These are phyloP conservation scores for Lasaia peninsularis DNA, from an alignment of 1,140 invertebrate genomes.

Conservation along the genomic window DNA sequence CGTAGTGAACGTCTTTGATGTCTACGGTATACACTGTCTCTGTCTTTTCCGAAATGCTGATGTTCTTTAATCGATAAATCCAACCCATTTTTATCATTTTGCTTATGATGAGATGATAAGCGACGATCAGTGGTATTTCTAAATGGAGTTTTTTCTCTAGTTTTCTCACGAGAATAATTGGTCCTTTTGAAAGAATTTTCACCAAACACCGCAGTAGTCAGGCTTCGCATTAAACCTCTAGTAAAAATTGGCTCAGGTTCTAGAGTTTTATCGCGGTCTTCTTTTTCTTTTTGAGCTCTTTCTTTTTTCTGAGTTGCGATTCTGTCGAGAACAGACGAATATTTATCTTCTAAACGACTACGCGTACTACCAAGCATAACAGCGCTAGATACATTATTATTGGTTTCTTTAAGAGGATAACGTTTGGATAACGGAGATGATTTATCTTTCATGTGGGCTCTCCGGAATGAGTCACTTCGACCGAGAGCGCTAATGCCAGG, in stretches of 20 bases:
- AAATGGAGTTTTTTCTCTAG: constrained; percentile 80
- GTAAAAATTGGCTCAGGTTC: constrained; percentile 78
- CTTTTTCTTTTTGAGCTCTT: constrained; percentile 65
- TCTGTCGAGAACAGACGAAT: constrained; percentile 83
- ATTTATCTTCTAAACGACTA: constrained; percentile 86
- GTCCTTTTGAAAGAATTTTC: constrained; percentile 81
- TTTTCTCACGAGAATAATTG: constrained; percentile 57
- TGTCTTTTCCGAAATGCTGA: constrained; percentile 62
- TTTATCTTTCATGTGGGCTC: constrained; percentile 62
- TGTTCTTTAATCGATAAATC: constrained; percentile 54
- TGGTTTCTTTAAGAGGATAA: constrained; percentile 64
- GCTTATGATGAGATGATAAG: constrained; percentile 52
- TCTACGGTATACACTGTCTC: constrained; percentile 69
- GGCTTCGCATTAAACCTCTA: constrained; percentile 77
- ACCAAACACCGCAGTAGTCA: constrained; percentile 81
- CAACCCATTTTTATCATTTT: constrained; percentile 55
- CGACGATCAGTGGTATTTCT: constrained; percentile 60
- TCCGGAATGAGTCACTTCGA: constrained; percentile 64
- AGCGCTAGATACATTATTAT: constrained; percentile 64
- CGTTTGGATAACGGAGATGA: constrained; percentile 62
- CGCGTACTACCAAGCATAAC: constrained; percentile 76
- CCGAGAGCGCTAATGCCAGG: constrained; percentile 51
- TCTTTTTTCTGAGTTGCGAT: constrained; percentile 80
- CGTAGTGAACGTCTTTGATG: constrained; percentile 68
- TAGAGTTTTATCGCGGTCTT: constrained; percentile 81